phyloP scores from a whole-genome alignment of 2,888 invertebrate species.

The Cryptus viduatorius region DNA sequence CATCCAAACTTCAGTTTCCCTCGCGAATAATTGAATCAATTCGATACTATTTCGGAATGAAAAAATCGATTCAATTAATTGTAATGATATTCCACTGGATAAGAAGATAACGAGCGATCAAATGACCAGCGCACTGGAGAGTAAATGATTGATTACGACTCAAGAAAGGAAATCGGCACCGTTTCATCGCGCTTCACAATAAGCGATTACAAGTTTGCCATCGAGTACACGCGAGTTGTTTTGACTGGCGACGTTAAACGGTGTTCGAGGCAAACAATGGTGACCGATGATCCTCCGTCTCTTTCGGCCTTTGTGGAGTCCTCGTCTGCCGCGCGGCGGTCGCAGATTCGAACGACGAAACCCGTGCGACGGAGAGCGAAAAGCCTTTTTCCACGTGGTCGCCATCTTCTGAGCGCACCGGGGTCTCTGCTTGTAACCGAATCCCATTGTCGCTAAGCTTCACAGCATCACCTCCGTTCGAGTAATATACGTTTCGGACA shows the following conservation, averaged over 20 bases:
- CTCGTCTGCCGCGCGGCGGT: conserved; percentile 30
- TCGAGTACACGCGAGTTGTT: conserved; percentile 46
- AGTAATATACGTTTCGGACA: neutral
- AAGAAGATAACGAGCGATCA: neutral
- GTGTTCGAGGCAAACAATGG: conserved; percentile 58
- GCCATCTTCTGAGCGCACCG: conserved; percentile 17
- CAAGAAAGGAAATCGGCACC: conserved; percentile 41
- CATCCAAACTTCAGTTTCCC: conserved; percentile 76
- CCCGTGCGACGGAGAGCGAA: neutral
- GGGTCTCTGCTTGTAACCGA: conserved; percentile 31
- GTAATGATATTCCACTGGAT: neutral
- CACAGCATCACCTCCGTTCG: neutral
- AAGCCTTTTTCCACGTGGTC: conserved; percentile 40
- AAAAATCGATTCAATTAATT: neutral
- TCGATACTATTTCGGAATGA: neutral
- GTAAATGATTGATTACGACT: neutral
- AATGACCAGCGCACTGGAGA: neutral
- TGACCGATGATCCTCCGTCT: conserved; percentile 14
- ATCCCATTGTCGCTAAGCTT: conserved; percentile 23
- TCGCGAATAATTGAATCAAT: neutral
- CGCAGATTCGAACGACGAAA: conserved; percentile 15
- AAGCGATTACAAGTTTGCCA: conserved; percentile 35
- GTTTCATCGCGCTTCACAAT: conserved; percentile 32
- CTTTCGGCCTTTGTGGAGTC: conserved; percentile 37
- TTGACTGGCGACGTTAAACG: conserved; percentile 66